Conservation (phyloP, 2,888 invertebrate genomes). For the Tanytarsus gracilentus region DNA sequence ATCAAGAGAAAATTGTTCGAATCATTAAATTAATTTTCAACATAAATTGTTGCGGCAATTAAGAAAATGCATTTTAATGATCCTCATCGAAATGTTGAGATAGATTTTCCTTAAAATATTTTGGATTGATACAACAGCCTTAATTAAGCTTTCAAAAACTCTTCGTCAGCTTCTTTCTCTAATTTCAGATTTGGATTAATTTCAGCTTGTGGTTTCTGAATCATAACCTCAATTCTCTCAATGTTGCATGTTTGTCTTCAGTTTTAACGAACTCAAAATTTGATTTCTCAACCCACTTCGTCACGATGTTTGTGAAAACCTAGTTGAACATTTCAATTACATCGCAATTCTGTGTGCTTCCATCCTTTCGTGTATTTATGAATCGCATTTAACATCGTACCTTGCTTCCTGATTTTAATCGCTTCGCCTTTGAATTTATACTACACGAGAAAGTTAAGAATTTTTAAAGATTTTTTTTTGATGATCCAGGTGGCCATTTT, state of each 20-base stretch:
- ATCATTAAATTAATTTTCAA: background rate
- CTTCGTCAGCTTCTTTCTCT: no score
- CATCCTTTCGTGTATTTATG: background rate
- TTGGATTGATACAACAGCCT: no score
- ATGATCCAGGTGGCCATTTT: no score
- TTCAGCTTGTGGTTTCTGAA: background rate
- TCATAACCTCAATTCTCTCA: background rate
- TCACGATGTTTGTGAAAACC: constrained; percentile 1
- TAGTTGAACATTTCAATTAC: background rate
- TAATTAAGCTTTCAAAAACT: no score
- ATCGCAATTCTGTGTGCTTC: background rate
- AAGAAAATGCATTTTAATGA: background rate
- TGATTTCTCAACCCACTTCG: background rate
- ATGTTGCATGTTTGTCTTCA: background rate
- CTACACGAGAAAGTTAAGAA: no score
- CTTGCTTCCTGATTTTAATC: background rate
- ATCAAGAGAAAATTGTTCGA: no score
- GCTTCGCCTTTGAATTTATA: background rate
- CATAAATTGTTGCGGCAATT: background rate
- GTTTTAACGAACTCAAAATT: background rate
- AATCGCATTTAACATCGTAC: background rate
- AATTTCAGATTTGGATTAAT: background rate
- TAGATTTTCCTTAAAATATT: background rate
- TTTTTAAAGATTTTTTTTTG: no score
- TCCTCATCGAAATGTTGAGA: background rate